Evolutionary conservation across 92 coral and sea anemone genomes (phyloP).

Genomic region (Heteractis magnifica): DNA sequence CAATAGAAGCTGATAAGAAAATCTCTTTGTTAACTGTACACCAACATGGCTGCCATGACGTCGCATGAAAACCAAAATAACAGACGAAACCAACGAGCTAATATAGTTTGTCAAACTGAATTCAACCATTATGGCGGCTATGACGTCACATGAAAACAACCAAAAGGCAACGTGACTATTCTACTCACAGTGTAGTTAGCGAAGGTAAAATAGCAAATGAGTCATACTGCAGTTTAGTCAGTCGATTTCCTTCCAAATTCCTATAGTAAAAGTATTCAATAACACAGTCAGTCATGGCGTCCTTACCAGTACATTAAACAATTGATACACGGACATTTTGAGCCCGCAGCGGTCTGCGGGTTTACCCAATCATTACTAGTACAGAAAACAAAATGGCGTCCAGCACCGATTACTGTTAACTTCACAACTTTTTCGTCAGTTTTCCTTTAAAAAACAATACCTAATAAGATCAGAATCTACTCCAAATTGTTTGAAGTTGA

Average conservation of each 20-base stretch:
- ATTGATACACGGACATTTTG: background rate
- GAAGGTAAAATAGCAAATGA: constrained; percentile 58
- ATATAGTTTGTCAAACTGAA: no score
- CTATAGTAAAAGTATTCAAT: constrained; percentile 17
- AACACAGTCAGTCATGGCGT: background rate
- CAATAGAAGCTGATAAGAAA: no score
- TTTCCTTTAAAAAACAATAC: background rate
- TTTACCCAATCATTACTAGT: no score
- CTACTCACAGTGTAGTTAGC: constrained; percentile 48
- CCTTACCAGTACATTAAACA: no score
- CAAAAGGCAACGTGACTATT: background rate
- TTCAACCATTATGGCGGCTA: background rate
- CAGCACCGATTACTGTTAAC: background rate
- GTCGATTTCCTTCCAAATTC: constrained; percentile 52
- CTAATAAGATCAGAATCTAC: background rate
- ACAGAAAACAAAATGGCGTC: background rate
- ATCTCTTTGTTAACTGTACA: no score
- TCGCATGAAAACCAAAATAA: no score
- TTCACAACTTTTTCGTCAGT: background rate
- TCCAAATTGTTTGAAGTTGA: background rate
- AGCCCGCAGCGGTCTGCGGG: background rate
- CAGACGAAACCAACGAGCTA: no score
- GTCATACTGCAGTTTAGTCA: constrained; percentile 26
- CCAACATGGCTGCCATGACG: no score
- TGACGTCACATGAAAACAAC: background rate